Evolutionary conservation across 2,113 vertebrate species (phyloP).

Genomic region (Calyptomena viridis): DNA sequence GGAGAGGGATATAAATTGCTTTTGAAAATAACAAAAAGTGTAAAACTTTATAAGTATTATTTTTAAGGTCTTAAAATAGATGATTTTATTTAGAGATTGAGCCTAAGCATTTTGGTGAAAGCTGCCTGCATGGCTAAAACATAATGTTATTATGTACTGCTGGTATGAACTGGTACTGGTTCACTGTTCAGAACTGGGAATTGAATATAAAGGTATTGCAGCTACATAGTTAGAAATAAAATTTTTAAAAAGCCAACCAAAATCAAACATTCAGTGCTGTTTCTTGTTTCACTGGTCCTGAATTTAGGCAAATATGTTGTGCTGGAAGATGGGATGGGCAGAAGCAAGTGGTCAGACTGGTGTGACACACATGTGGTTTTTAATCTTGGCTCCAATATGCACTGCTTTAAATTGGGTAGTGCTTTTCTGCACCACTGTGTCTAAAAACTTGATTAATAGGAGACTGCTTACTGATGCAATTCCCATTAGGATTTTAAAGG

Average conservation of each 20-base stretch:
- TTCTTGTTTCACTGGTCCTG: not conserved
- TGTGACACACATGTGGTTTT: not conserved
- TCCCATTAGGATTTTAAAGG: not conserved
- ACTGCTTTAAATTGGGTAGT: not conserved
- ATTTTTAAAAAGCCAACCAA: not conserved
- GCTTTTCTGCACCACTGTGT: not conserved
- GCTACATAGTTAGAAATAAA: not conserved
- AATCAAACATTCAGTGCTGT: not conserved
- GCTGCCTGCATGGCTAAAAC: not conserved
- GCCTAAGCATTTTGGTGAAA: not conserved
- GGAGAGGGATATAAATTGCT: not conserved
- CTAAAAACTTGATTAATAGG: not conserved
- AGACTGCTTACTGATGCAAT: not conserved
- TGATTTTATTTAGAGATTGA: not conserved
- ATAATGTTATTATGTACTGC: not conserved
- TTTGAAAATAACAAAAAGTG: not conserved
- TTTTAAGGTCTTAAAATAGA: not conserved
- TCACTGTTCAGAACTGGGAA: not conserved
- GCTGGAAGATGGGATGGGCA: not conserved
- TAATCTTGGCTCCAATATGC: not conserved
- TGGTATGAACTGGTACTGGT: not conserved
- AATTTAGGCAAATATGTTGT: not conserved
- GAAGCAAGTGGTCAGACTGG: not conserved
- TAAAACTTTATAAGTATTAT: not conserved
- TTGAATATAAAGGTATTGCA: not conserved